Evolutionary conservation across 2,113 vertebrate species (phyloP), one percentile per base, ranked within the genome.

Genomic region (Tor tambroides): DNA sequence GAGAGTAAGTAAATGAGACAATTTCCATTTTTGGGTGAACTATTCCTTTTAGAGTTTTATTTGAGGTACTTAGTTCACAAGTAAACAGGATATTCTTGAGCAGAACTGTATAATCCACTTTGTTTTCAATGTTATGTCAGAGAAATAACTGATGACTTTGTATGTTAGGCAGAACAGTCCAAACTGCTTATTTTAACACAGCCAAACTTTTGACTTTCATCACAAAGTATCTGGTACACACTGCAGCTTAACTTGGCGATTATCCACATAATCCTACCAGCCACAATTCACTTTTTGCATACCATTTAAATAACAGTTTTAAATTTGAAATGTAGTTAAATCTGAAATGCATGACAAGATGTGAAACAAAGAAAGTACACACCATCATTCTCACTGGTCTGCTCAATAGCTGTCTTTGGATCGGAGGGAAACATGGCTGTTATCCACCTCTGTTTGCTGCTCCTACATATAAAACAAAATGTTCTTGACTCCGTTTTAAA

Each of bases 371-470:
- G 17, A 28, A 74, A 78, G 35, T 30, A 89, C 94, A 93, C 90
- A 97, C 97, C 97, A 85, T 95, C 95, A 6, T 94, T 95, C 89
- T 97, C 96, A 4, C 88, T 94, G 89, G 95, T 93, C 86, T 94
- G 92, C 83, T 95, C 95, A 0, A 94, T 93, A 88, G 96, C 95
- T 35, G 94, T 92, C 8, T 92, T 92, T 5, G 94, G 91, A 82
- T 95, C 92, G 6, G 96, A 94, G 2, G 96, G 96, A 72, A 96
- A 94, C 96, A 97, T 95, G 54, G 97, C 96, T 1, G 97, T 96
- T 88, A 98, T 98, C 97, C 97, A 98, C 7, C 97, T 94, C 91
- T 96, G 96, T 91, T 97, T 98, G 88, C 96, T 95, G 23, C 96
- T 97, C 93, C 97, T 97, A 86, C 10, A 54, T 15, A 86, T 43